Conservation (phyloP, 1,140 invertebrate genomes). For the Drosophila punjabiensis region DNA sequence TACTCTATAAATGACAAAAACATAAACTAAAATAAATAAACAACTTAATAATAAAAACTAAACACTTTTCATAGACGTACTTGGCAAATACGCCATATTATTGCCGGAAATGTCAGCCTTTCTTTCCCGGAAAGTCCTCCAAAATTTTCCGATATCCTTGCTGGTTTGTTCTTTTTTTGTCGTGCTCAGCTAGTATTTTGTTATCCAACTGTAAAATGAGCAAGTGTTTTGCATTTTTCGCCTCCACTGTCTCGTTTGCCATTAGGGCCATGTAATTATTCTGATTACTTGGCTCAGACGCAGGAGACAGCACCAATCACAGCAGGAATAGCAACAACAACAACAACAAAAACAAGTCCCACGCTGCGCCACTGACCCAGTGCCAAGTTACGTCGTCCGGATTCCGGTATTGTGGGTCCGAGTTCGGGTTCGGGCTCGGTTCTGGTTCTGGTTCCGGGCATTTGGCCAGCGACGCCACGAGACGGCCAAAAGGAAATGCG, state of each 20-base stretch:
- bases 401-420: background rate
- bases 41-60: background rate
- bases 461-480: constrained; percentile 64
- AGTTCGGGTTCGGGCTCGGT: background rate
- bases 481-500: constrained; percentile 70
- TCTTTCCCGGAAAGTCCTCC: background rate
- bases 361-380: constrained; percentile 79
- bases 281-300: constrained; percentile 71
- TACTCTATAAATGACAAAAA: background rate
- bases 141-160: background rate
- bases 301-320: constrained; percentile 38
- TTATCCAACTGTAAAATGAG: constrained; percentile 50
- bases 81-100: background rate
- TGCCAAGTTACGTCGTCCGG: constrained; percentile 51
- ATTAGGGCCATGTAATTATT: constrained; percentile 79
- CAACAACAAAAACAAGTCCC: constrained; percentile 47
- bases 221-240: constrained; percentile 59
- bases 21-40: background rate
- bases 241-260: constrained; percentile 47
- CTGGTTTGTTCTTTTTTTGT: background rate
- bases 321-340: constrained; percentile 34
- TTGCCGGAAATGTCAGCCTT: background rate
- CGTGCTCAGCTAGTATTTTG: background rate
- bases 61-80: too few species aligned
- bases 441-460: constrained; percentile 38